Percentiles rank a stretch among this genome's conserved stretches.
Conservation (phyloP, 1,140 invertebrate genomes). For the Cotesia typhae region DNA sequence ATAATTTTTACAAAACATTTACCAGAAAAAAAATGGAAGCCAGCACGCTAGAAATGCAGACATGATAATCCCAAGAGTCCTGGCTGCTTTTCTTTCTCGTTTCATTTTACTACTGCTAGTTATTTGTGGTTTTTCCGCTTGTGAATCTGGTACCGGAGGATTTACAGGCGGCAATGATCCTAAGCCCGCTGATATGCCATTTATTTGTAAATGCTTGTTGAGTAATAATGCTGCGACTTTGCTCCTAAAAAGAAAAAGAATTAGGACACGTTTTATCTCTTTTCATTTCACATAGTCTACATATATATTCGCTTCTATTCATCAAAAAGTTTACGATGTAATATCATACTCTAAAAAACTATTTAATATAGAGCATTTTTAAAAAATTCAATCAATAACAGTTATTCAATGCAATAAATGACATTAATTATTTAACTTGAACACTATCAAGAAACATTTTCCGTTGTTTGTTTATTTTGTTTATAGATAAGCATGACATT, state of each 20-base stretch:
- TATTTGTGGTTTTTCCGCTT: conserved; percentile 62
- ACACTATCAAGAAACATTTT: too few relatives aligned
- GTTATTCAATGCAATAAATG: conserved; percentile 7
- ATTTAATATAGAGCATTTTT: not conserved
- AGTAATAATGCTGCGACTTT: conserved; percentile 84
- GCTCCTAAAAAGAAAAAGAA: conserved; percentile 69
- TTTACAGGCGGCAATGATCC: conserved; percentile 67
- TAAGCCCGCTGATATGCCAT: conserved; percentile 80
- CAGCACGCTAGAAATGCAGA: conserved; percentile 92
- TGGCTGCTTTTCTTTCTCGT: conserved; percentile 90
- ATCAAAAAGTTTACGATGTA: too few relatives aligned
- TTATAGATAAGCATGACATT: too few relatives aligned
- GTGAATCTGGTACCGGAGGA: conserved; percentile 58
- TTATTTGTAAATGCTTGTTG: conserved; percentile 88
- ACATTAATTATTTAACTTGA: too few relatives aligned
- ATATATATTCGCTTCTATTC: too few relatives aligned
- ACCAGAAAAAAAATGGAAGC: conserved; percentile 95
- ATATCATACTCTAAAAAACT: too few relatives aligned
- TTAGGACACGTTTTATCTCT: not conserved
- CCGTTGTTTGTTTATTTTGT: too few relatives aligned
- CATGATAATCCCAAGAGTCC: conserved; percentile 95
- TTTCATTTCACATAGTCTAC: not conserved
- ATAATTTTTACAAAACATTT: conserved; percentile 45
- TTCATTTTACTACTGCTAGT: conserved; percentile 82
- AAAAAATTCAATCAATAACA: not conserved